Conservation (phyloP, 1,140 invertebrate species). For the Nilaparvata lugens region DNA sequence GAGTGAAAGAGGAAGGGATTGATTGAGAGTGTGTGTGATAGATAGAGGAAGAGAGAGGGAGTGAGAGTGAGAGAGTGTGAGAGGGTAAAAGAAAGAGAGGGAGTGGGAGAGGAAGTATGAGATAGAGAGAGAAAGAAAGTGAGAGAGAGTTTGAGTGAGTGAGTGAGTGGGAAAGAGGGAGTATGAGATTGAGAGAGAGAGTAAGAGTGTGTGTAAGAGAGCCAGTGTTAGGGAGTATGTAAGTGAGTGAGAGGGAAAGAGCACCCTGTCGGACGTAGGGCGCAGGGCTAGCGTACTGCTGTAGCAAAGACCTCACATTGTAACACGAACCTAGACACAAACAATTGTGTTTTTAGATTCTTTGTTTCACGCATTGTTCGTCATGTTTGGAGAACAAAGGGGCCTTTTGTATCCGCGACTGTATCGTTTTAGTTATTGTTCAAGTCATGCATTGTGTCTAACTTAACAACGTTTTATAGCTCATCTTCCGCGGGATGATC, state of each 20-base stretch:
- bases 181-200: too few relatives aligned
- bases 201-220: too few relatives aligned
- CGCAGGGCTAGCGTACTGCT: too few relatives aligned
- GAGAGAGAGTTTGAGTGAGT: too few relatives aligned
- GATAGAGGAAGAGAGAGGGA: background rate
- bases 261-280: too few relatives aligned
- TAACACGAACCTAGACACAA: slow-evolving; percentile 27
- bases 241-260: too few relatives aligned
- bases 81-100: background rate
- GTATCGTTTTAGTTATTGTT: slow-evolving; percentile 27
- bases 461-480: slow-evolving; percentile 26
- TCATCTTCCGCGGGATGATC: slow-evolving; percentile 18
- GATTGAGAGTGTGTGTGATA: background rate
- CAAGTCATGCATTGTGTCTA: slow-evolving; percentile 25
- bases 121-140: too few relatives aligned
- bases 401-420: slow-evolving; percentile 20
- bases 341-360: slow-evolving; percentile 28
- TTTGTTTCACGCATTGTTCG: slow-evolving; percentile 27
- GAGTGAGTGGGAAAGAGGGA: too few relatives aligned
- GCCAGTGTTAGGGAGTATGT: too few relatives aligned
- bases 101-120: background rate
- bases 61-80: background rate
- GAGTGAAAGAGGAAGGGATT: too few relatives aligned
- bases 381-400: slow-evolving; percentile 27
- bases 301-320: slow-evolving; percentile 16